Evolutionary conservation across 2,797 vertebrate genomes (phyloP), one percentile per base, ranked within the genome.

Genomic region (Ibycter americanus): DNA sequence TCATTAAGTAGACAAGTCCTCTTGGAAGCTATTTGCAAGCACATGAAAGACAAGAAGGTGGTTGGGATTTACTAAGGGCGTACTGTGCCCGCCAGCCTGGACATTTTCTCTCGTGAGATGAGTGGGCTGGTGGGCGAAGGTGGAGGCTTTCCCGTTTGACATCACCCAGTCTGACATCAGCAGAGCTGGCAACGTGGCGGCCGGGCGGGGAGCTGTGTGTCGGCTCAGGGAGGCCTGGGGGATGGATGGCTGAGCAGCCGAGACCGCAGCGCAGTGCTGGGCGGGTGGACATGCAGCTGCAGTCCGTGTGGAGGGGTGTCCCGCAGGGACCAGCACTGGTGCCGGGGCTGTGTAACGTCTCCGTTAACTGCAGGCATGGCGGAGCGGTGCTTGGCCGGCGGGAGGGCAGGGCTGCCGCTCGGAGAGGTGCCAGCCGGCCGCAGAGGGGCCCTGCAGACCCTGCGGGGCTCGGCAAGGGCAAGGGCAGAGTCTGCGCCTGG

Each of bases 281-380:
- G 34, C 1, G 4, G 3, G 0, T 26, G 34, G 31, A 34, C 15
- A 34, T 42, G 36, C 55, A 68, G n/a, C 29, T 82, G 19, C 55
- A 63, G 6, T 15, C 36, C 5, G 11, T 10, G 17, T 2, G 9
- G 42, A 70, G 15, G 1, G 1, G 9, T 56, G 29, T n/a, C 29
- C 38, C 22, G 40, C 52, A 25, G 8, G 29, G 44, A 5, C 36
- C 36, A 42, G 47, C 46, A 11, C 34, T 38, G 58, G 9, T 62
- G 21, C 34, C 4, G 16, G 36, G n/a, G 13, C 42, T 42, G 13
- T 32, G 52, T n/a, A 38, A 63, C 6, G 9, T 44, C 65, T 25
- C 38, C 42, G 27, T 52, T 52, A 34, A 54, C 13, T 20, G 17
- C 1, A 9, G 46, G 34, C 26, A 25, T 8, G 8, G 19, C 0